Evolutionary conservation across 2,888 invertebrate species (phyloP).

Genomic region (Leptopterna dolabrata): DNA sequence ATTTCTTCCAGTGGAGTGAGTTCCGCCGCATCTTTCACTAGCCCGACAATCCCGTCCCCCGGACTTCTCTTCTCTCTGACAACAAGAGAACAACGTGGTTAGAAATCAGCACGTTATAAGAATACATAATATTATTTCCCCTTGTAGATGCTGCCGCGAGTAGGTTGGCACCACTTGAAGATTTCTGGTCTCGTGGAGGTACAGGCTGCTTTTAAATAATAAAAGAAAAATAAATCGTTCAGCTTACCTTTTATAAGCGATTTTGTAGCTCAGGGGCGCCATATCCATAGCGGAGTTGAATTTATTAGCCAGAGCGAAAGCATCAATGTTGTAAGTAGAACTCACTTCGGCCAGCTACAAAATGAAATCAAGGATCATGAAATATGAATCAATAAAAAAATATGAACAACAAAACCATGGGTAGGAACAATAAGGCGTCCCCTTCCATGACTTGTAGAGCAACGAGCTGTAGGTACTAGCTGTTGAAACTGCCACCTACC

Average conservation of each 20-base stretch:
- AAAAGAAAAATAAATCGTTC: not conserved
- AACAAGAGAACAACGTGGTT: too few species aligned
- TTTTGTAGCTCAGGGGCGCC: conserved; percentile 37
- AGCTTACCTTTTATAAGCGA: conserved; percentile 40
- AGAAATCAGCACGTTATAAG: too few species aligned
- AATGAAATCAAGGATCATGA: too few species aligned
- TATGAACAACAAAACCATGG: not conserved
- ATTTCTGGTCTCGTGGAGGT: too few species aligned
- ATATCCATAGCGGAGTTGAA: conserved; percentile 57
- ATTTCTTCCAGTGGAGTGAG: conserved; percentile 59
- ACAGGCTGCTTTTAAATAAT: too few species aligned
- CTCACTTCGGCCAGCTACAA: conserved; percentile 34
- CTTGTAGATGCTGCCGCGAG: too few species aligned
- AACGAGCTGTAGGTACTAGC: too few species aligned
- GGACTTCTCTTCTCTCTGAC: conserved; percentile 55
- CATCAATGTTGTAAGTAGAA: conserved; percentile 55
- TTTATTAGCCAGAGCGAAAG: conserved; percentile 58
- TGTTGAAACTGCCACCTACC: too few species aligned
- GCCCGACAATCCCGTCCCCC: conserved; percentile 58
- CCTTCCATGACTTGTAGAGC: too few species aligned
- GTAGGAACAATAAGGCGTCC: too few species aligned
- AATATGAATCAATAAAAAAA: not conserved
- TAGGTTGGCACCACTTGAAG: too few species aligned
- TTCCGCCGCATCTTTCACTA: conserved; percentile 57
- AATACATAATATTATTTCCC: too few species aligned